Evolutionary conservation across 1,140 invertebrate genomes (phyloP).

Genomic region (Ostrea edulis): DNA sequence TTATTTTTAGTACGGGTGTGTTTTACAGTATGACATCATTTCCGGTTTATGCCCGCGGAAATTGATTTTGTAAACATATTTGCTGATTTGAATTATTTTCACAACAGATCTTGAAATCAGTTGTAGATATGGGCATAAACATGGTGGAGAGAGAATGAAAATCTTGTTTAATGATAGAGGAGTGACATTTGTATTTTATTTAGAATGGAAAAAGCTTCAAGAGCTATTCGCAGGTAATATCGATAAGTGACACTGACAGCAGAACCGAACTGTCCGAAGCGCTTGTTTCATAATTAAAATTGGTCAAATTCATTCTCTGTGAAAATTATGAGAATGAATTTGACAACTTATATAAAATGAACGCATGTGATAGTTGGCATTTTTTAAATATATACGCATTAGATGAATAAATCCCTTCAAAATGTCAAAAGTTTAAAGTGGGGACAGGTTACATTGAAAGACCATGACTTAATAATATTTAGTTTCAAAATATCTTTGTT

Average conservation of each 20-base stretch:
- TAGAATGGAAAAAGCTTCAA: slow-evolving; percentile 7
- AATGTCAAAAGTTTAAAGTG: too few relatives aligned
- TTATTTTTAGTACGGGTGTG: not conserved
- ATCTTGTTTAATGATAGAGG: not conserved
- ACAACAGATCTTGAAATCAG: not conserved
- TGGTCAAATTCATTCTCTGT: too few relatives aligned
- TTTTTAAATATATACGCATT: too few relatives aligned
- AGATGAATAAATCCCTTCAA: too few relatives aligned
- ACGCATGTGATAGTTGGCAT: too few relatives aligned
- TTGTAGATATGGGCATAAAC: not conserved
- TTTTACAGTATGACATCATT: not conserved
- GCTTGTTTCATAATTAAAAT: too few relatives aligned
- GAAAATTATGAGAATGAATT: too few relatives aligned
- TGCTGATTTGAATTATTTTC: not conserved
- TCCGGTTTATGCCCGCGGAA: slow-evolving; percentile 12
- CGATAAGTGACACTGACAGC: slow-evolving; percentile 28
- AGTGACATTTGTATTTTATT: not conserved
- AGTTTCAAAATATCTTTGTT: too few relatives aligned
- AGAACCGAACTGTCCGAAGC: too few relatives aligned
- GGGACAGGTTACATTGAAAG: too few relatives aligned
- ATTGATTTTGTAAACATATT: slow-evolving; percentile 21
- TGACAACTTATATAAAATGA: too few relatives aligned
- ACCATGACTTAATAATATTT: too few relatives aligned
- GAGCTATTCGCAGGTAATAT: slow-evolving; percentile 1
- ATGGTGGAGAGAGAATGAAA: not conserved